Evolutionary conservation across 2,113 vertebrate species (phyloP), one percentile per base, ranked within the genome.

Genomic region (Toxotes chatareus): DNA sequence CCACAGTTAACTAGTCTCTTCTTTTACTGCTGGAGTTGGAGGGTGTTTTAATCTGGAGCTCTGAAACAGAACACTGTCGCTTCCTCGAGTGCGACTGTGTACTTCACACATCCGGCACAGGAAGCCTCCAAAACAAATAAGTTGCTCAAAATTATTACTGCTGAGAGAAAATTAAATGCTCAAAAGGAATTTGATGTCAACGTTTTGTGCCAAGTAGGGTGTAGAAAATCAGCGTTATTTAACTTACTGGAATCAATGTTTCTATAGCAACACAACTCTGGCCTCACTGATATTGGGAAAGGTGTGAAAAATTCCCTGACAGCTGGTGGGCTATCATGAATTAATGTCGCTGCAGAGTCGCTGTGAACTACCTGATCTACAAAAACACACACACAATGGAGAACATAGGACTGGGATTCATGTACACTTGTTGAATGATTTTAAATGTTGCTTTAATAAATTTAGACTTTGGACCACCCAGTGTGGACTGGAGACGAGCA

Each of bases 241-340:
- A 83, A 86, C 82, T 84, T 59, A 31, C 23, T 73, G 80, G 73
- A 80, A 82, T 89, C 81, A 44, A 85, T 79, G 90, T 92, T 85
- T 87, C 92, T 83, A 90, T 88, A 76, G 92, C 85, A 88, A 93
- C 91, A 51, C 55, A 65, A 84, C 73, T 76, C 67, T 53, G 67
- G 80, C 74, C 75, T 63, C 9, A 3, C 53, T 79, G 79, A 85
- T 76, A 80, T 76, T 83, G 81, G 83, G 66, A 91, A 91, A 92
- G 86, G 89, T 93, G 87, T 82, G 81, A 90, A 91, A 86, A 66
- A 85, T 83, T 88, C 77, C 86, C 76, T 74, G 85, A 92, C 92
- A 91, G 90, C 89, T 90, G 86, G 84, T 69, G 85, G 66, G 79
- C 61, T 56, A 59, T 73, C 84, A 74, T 83, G 83, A 88, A 84